These are phyloP conservation scores for Conops quadrifasciatus DNA, from an alignment of 2,888 invertebrate genomes.

Conservation along the genomic window DNA sequence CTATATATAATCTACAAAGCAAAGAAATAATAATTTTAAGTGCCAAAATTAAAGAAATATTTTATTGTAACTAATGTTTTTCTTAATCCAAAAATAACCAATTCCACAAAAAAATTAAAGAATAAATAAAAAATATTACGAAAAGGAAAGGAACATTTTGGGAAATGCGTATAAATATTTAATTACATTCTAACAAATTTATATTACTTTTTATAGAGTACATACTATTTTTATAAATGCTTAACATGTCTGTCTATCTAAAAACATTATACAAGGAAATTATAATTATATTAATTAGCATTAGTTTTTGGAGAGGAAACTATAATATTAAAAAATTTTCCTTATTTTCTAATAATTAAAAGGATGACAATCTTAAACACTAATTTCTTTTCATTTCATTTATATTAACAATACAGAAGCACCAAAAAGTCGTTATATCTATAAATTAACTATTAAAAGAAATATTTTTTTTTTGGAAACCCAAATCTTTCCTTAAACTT, in stretches of 20 bases:
- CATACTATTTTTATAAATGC: constrained; percentile 57
- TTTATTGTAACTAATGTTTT: background rate
- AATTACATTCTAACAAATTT: background rate
- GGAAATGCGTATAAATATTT: constrained; percentile 13
- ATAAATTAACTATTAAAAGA: too few species aligned
- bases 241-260: constrained; percentile 36
- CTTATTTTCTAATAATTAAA: too few species aligned
- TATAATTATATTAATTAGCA: background rate
- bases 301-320: too few species aligned
- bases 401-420: too few species aligned
- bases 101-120: background rate
- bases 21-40: constrained; percentile 16
- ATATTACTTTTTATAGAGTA: background rate
- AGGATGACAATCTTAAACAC: too few species aligned
- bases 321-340: too few species aligned
- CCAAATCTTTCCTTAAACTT: too few species aligned
- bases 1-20: constrained; percentile 16
- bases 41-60: constrained; percentile 19
- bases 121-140: constrained; percentile 7
- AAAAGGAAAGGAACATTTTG: constrained; percentile 8
- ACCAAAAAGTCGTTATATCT: too few species aligned
- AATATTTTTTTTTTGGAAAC: too few species aligned
- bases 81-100: constrained; percentile 13
- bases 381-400: too few species aligned
- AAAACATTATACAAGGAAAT: background rate